Evolutionary conservation across 2,797 vertebrate genomes (phyloP), one percentile per base, ranked within the genome.

Genomic region (Melopsittacus undulatus): DNA sequence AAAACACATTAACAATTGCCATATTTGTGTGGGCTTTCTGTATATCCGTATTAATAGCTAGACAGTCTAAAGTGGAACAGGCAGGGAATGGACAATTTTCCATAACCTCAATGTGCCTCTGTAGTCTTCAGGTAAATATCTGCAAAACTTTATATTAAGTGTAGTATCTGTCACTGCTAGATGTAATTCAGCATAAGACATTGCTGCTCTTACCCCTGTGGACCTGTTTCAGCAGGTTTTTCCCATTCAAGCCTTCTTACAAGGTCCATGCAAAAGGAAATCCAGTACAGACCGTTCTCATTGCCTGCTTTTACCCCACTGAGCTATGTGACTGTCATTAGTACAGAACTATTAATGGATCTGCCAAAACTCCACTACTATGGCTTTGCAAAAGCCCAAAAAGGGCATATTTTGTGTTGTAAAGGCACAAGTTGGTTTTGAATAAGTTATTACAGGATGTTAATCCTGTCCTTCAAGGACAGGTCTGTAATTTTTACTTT

Each of bases 401-500:
- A 95, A 61, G 27, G 20, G 87, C 61, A 19, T 32, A 49, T 69
- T 92, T 88, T 87, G 63, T 56, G 51, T 5, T 59, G 87, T 34
- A 97, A 59, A 75, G 75, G 82, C 29, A 69, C 23, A 72, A 18
- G 26, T 70, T 83, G n/a, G 36, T 78, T 90, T 92, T 70, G 19
- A 96, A 85, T 74, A 95, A 95, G 89, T 82, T 92, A 64, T 93
- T 81, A 13, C 48, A 96, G 78, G 78, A 95, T 89, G 74, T 84
- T 95, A 94, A 96, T 94, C 66, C 57, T 83, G 30, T 91, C 63
- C 68, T 97, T 95, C 94, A 96, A 95, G 87, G 77, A 94, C 32
- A 92, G 78, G 64, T 81, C 69, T 66, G 61, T 81, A 92, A 91
- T 94, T 97, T 96, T 97, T 88, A 92, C 59, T 85, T 86, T 91